Percentiles rank a stretch among this genome's conserved stretches.
Conservation (phyloP, 2,888 invertebrate species). For the Cheiracanthium punctorium region DNA sequence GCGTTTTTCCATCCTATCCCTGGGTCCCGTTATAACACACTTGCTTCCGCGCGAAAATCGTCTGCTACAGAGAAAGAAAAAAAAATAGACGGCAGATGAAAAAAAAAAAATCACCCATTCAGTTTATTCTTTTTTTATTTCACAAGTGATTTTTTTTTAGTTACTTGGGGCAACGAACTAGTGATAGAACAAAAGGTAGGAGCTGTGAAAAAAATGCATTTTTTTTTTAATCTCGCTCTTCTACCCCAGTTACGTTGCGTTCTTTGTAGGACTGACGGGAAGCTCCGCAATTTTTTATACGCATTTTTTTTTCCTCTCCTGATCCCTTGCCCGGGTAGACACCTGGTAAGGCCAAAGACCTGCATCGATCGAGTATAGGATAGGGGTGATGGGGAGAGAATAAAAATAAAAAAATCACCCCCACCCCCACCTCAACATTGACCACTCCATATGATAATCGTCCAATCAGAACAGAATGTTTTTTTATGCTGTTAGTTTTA, state of each 20-base stretch:
- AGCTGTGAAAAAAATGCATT: neutral
- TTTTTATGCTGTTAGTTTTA: neutral
- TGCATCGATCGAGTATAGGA: neutral
- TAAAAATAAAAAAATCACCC: neutral
- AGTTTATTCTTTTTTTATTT: neutral
- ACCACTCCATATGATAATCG: neutral
- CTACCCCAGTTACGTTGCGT: neutral
- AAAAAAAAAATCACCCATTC: neutral
- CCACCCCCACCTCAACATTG: neutral
- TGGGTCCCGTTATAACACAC: constrained; percentile 9
- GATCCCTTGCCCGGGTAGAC: neutral
- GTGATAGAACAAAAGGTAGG: constrained; percentile 1
- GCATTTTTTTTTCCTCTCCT: neutral
- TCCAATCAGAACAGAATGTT: neutral
- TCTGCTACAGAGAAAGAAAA: neutral
- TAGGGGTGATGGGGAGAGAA: neutral
- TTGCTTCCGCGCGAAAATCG: neutral
- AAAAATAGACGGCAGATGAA: neutral
- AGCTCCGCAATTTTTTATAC: neutral
- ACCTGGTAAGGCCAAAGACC: constrained; percentile 15
- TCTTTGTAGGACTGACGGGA: constrained; percentile 1
- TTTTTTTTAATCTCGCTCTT: neutral
- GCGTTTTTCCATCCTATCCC: neutral
- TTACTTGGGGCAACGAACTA: constrained; percentile 1
- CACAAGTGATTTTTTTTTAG: neutral